Conservation (phyloP, 2,797 vertebrate species). For the Poecilia gillii region DNA sequence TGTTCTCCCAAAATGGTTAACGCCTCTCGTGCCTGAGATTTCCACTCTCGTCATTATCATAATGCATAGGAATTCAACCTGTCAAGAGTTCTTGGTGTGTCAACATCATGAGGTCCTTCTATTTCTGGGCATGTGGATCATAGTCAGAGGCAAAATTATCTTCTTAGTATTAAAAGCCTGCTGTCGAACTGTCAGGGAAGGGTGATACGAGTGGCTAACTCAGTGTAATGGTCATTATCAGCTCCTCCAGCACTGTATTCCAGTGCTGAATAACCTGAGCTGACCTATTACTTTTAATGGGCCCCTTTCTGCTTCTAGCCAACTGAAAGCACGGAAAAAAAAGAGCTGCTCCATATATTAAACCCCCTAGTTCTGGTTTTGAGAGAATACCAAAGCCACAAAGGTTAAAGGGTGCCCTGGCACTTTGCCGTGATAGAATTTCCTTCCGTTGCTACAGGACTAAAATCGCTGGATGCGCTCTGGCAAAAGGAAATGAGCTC, state of each 20-base stretch:
- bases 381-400: slow-evolving; percentile 31
- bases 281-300: slow-evolving; percentile 78
- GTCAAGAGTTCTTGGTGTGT: slow-evolving; percentile 38
- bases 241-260: slow-evolving; percentile 58
- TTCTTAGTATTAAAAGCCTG: slow-evolving; percentile 65
- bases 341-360: slow-evolving; percentile 23
- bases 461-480: slow-evolving; percentile 29
- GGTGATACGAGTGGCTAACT: slow-evolving; percentile 46
- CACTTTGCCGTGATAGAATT: slow-evolving; percentile 62
- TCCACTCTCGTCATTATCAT: slow-evolving; percentile 22
- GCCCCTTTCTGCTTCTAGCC: slow-evolving; percentile 63
- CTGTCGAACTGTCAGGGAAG: slow-evolving; percentile 53
- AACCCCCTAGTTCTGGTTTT: slow-evolving; percentile 24
- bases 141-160: slow-evolving; percentile 54
- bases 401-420: slow-evolving; percentile 50
- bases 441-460: slow-evolving; percentile 38
- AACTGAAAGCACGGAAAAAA: slow-evolving; percentile 39
- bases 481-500: slow-evolving; percentile 25
- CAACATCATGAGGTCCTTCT: slow-evolving; percentile 6
- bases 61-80: slow-evolving; percentile 19
- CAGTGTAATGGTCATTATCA: slow-evolving; percentile 58
- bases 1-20: slow-evolving; percentile 20
- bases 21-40: slow-evolving; percentile 1
- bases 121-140: slow-evolving; percentile 55
- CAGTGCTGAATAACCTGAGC: slow-evolving; percentile 58